Evolutionary conservation across 2,113 vertebrate genomes (phyloP).

Genomic region (Riparia riparia): DNA sequence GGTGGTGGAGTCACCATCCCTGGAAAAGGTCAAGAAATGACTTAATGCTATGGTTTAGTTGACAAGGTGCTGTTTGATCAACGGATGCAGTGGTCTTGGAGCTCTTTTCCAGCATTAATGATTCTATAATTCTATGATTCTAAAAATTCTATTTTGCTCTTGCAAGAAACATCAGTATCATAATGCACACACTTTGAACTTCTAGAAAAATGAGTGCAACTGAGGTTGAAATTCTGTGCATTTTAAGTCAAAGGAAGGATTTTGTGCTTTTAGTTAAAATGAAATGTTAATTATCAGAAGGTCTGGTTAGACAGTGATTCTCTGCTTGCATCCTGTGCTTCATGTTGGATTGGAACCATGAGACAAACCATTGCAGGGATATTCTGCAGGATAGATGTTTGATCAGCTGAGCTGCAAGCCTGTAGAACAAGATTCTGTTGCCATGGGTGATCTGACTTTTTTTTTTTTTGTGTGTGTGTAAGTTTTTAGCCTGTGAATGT

Average conservation of each 20-base stretch:
- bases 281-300: not conserved
- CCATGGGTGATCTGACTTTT: not conserved
- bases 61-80: not conserved
- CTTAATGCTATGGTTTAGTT: not conserved
- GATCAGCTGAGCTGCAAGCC: not conserved
- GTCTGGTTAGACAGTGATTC: not conserved
- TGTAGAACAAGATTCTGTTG: not conserved
- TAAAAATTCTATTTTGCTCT: not conserved
- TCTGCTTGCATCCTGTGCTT: not conserved
- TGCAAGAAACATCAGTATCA: not conserved
- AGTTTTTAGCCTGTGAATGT: not conserved
- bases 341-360: not conserved
- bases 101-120: not conserved
- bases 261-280: not conserved
- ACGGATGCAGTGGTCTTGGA: too few relatives aligned
- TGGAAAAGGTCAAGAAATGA: not conserved
- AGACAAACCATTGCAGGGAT: not conserved
- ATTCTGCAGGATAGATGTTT: not conserved
- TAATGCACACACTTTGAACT: not conserved
- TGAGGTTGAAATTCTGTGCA: not conserved
- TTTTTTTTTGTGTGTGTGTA: fast-evolving
- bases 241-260: not conserved
- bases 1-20: not conserved
- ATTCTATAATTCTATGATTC: not conserved
- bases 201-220: not conserved